A percentile compares a stretch with the other conserved stretches of the same genome.
phyloP scores from a whole-genome alignment of 2,888 invertebrate species.

The Polydrusus pterygomalis region DNA sequence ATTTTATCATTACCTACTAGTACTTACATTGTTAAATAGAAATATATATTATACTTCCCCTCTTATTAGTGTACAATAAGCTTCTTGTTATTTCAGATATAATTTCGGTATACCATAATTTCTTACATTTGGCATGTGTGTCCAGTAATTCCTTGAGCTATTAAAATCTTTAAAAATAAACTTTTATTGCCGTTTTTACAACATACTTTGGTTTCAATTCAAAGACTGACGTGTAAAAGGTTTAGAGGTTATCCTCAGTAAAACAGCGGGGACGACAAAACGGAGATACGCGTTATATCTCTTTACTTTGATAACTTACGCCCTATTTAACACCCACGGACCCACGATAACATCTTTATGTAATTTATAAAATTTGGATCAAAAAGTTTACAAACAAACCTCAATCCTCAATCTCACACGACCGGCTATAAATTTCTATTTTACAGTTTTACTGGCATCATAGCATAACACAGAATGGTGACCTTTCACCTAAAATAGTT shows the following conservation, averaged over 20 bases:
- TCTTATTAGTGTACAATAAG: neutral
- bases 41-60: neutral
- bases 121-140: slow-evolving; percentile 20
- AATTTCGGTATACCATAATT: too few relatives aligned
- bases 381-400: slow-evolving; percentile 1
- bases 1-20: too few relatives aligned
- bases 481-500: too few relatives aligned
- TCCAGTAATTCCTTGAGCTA: slow-evolving; percentile 10
- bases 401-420: neutral
- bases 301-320: neutral
- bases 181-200: slow-evolving; percentile 25
- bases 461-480: too few relatives aligned
- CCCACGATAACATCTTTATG: slow-evolving; percentile 6
- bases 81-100: neutral
- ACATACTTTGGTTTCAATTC: too few relatives aligned
- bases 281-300: neutral
- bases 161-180: slow-evolving; percentile 42
- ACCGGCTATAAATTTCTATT: neutral
- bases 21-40: slow-evolving; percentile 25
- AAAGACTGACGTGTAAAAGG: neutral
- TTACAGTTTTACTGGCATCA: neutral
- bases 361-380: slow-evolving; percentile 2
- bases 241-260: slow-evolving; percentile 16
- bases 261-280: neutral
- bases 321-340: slow-evolving; percentile 14